A percentile compares a stretch with the other conserved stretches of the same genome.
phyloP scores from a whole-genome alignment of 2,888 invertebrate genomes.

The Halictus ligatus region DNA sequence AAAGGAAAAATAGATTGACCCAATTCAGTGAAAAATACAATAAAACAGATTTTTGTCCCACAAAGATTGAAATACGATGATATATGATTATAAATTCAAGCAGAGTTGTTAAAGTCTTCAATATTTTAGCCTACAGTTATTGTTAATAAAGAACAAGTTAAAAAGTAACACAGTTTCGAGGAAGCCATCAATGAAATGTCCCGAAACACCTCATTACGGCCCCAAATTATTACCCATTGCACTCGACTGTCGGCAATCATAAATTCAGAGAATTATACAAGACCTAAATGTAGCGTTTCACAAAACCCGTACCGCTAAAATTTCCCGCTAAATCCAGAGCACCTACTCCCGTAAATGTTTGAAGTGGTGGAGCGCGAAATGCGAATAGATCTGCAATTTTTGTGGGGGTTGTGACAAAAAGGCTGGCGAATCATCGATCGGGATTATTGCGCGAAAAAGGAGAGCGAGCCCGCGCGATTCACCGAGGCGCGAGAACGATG shows the following conservation, averaged over 20 bases:
- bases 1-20: not conserved
- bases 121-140: not conserved
- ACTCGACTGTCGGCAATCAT: conserved; percentile 1
- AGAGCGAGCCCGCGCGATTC: not conserved
- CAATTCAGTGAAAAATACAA: not conserved
- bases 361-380: not conserved
- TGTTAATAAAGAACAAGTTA: not conserved
- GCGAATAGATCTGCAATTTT: not conserved
- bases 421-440: not conserved
- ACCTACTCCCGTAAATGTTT: not conserved
- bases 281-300: not conserved
- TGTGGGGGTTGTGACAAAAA: not conserved
- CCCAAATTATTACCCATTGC: not conserved
- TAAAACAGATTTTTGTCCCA: not conserved
- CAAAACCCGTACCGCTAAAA: not conserved
- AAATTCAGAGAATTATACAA: not conserved
- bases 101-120: not conserved
- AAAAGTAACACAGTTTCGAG: not conserved
- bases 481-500: not conserved
- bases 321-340: no score
- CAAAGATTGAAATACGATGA: not conserved
- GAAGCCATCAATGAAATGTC: not conserved
- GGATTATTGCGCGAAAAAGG: not conserved
- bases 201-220: not conserved
- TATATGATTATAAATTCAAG: not conserved